Evolutionary conservation across 2,888 invertebrate genomes (phyloP).

Genomic region (Anthophora plumipes): DNA sequence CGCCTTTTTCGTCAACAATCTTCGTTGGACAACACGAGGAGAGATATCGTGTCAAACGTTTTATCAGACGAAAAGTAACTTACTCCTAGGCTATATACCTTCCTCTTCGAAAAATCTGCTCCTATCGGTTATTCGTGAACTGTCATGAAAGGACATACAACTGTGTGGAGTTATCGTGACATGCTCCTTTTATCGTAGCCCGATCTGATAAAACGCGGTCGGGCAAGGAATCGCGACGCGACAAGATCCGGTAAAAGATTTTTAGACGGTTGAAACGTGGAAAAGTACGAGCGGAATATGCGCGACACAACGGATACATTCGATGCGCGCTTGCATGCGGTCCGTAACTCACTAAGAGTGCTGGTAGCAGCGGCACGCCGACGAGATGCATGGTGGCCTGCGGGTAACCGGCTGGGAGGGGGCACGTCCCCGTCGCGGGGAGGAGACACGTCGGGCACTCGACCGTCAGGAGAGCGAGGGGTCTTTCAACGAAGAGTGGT

Average conservation of each 20-base stretch:
- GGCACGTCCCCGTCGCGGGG: conserved; percentile 66
- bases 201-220: neutral
- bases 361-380: conserved; percentile 75
- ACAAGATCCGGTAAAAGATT: neutral
- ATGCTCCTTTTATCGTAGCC: neutral
- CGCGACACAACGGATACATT: conserved; percentile 37
- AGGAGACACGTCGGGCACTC: conserved; percentile 54
- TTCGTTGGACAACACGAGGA: neutral
- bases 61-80: neutral
- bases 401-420: conserved; percentile 61
- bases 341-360: conserved; percentile 80
- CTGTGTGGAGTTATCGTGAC: neutral
- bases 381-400: conserved; percentile 75
- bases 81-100: no score
- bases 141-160: neutral
- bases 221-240: neutral
- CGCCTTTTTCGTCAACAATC: neutral
- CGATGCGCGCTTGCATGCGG: conserved; percentile 76
- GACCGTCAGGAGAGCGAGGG: conserved; percentile 43
- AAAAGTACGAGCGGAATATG: conserved; percentile 20
- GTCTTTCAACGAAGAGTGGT: conserved; percentile 42
- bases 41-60: neutral
- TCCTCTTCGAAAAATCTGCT: neutral
- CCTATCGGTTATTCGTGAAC: neutral
- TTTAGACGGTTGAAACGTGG: conserved; percentile 23